Evolutionary conservation across 2,113 vertebrate species (phyloP), one percentile per base, ranked within the genome.

Genomic region (Probosciger aterrimus): DNA sequence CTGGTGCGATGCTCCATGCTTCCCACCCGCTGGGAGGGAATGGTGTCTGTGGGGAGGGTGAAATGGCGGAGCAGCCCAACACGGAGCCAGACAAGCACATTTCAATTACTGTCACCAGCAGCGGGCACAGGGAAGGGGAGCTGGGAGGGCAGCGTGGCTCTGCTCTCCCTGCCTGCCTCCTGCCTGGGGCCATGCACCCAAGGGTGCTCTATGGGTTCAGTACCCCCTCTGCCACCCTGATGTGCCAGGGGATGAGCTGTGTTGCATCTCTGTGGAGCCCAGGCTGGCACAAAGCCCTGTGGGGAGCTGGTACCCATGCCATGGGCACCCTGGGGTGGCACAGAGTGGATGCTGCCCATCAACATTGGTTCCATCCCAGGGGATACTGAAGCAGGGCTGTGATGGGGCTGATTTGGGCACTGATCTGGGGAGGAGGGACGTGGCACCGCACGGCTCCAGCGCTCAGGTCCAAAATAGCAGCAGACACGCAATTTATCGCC

Each of bases 51-150:
- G 35, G 96, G 97, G 96, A 97, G 86, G 92, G 73, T 90, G 95
- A 93, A 96, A 86, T 86, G 92, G 96, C 96, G 94, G 94, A 97
- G 97, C 97, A 97, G 97, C 97, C 96, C 93, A 88, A 80, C 67
- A 57, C 47, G 1, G 89, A 97, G 96, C 92, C 83, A 71, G 31
- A 82, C 83, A 7, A 87, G 86, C 90, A 41, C 69, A 87, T 95
- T 93, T 86, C 85, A 90, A 63, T 94, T 90, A 64, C 67, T 53
- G 69, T 80, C 39, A 9, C 75, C 10, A 55, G 87, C 89, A 93
- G 82, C 15, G 6, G 85, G 88, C 2, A 41, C 47, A 82, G 88
- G 84, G 77, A 67, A 55, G 52, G 87, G 77, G 69, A 79, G 31
- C 39, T 0, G 19, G 59, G 81, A 53, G 86, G 65, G 74, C 87